A percentile compares a stretch with the other conserved stretches of the same genome.
These are phyloP conservation scores for Phaonia tiefii DNA, from an alignment of 2,888 invertebrate species.

Conservation along the genomic window DNA sequence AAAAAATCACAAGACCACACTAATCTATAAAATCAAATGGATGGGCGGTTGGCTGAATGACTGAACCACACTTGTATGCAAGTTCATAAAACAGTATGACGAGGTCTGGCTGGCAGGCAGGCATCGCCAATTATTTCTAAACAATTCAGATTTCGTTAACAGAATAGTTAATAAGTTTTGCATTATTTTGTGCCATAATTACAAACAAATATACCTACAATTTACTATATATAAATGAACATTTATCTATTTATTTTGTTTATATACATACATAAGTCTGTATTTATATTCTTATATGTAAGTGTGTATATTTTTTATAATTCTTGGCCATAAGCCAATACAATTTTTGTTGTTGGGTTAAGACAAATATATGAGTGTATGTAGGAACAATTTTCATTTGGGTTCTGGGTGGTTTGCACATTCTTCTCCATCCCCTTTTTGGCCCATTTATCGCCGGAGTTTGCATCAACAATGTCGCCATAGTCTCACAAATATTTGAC, in stretches of 20 bases:
- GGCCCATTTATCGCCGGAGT: no score
- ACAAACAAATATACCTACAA: no score
- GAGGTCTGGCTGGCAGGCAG: not conserved
- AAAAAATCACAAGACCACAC: no score
- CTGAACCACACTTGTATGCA: no score
- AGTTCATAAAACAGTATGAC: no score
- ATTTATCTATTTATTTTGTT: not conserved
- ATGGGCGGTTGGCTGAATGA: no score
- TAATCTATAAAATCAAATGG: no score
- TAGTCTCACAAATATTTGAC: conserved; percentile 14
- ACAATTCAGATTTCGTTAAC: conserved; percentile 34
- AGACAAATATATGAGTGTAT: conserved; percentile 23
- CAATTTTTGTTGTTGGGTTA: conserved; percentile 9
- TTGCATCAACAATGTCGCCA: no score
- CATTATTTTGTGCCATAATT: conserved; percentile 20
- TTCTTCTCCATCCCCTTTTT: not conserved
- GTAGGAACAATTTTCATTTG: no score
- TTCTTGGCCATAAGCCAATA: conserved; percentile 32
- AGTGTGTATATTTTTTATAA: conserved; percentile 16
- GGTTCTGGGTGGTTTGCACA: no score
- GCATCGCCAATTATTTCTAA: conserved; percentile 38
- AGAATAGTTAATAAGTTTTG: conserved; percentile 38
- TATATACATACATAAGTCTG: not conserved
- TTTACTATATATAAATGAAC: not conserved
- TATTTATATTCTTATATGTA: not conserved